Evolutionary conservation across 2,888 invertebrate species (phyloP).

Genomic region (Archips crataeganus): DNA sequence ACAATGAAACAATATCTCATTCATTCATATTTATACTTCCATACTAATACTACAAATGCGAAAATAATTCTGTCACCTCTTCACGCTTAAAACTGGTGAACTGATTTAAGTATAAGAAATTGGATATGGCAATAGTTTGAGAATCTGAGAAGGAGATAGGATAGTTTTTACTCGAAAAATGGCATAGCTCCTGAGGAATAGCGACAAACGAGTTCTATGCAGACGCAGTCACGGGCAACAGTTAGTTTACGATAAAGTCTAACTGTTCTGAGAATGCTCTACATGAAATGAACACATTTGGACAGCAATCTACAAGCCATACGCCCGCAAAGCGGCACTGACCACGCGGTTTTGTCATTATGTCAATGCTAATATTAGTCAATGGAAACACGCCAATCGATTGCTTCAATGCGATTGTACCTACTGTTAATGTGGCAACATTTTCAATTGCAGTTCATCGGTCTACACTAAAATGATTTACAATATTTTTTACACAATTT

Average conservation of each 20-base stretch:
- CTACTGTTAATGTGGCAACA: conserved; percentile 34
- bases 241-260: not conserved
- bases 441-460: conserved; percentile 14
- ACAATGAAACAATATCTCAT: too few species aligned
- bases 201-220: too few species aligned
- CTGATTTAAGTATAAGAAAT: too few species aligned
- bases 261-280: conserved; percentile 27
- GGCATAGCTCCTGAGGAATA: too few species aligned
- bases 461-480: not conserved
- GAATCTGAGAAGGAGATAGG: too few species aligned
- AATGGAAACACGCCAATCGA: conserved; percentile 62
- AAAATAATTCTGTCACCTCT: too few species aligned
- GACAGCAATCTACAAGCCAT: conserved; percentile 62
- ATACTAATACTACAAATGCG: too few species aligned
- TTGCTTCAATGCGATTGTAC: conserved; percentile 41
- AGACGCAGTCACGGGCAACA: not conserved
- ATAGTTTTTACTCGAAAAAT: too few species aligned
- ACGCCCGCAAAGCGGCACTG: conserved; percentile 67
- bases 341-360: conserved; percentile 80
- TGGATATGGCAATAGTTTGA: too few species aligned
- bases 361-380: conserved; percentile 78
- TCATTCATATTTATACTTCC: too few species aligned
- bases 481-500: not conserved
- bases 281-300: conserved; percentile 40
- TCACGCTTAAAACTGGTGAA: too few species aligned